Conservation (phyloP, 1,140 invertebrate genomes). For the Pemphigus obesinymphae region DNA sequence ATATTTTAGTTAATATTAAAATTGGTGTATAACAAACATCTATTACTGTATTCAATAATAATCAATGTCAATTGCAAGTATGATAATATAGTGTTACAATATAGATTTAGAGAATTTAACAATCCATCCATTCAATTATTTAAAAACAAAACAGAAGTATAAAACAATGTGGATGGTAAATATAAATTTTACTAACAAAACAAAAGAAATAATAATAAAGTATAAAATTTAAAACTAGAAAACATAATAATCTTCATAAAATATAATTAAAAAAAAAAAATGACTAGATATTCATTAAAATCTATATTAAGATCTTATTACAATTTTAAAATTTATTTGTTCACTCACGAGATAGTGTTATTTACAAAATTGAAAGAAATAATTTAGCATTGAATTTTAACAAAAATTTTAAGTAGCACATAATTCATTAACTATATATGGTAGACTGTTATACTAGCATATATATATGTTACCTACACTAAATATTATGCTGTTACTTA, state of each 20-base stretch:
- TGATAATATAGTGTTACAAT: background rate
- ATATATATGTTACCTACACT: too few relatives aligned
- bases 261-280: background rate
- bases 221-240: conserved; percentile 17
- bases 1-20: background rate
- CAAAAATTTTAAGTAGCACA: too few relatives aligned
- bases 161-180: background rate
- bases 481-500: too few relatives aligned
- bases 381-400: too few relatives aligned
- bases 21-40: background rate
- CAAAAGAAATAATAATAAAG: background rate
- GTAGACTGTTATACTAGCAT: too few relatives aligned
- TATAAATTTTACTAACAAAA: background rate
- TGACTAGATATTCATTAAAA: conserved; percentile 19
- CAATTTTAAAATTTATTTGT: too few relatives aligned
- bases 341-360: too few relatives aligned
- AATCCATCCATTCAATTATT: background rate
- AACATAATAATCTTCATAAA: background rate
- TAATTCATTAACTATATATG: too few relatives aligned
- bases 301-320: background rate
- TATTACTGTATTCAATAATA: background rate
- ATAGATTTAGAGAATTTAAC: background rate
- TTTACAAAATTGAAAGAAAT: too few relatives aligned
- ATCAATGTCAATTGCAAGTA: background rate
- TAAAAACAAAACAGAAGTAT: background rate